Base-by-base conservation (phyloP, 1,140 invertebrate genomes). In the Ganaspis sp. region DNA sequence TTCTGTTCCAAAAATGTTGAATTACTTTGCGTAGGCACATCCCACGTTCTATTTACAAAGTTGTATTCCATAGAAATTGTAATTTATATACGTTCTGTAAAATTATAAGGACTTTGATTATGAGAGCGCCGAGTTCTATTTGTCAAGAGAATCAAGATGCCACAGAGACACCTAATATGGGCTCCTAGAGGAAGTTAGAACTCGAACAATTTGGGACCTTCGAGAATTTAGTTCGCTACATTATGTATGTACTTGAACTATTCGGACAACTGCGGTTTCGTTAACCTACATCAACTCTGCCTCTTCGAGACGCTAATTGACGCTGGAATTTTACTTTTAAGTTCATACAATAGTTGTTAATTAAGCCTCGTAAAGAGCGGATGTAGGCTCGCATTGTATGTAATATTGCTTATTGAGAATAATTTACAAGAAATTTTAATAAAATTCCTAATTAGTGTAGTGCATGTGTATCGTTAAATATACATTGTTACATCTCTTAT, bases 61-160 rank as follows among this genome's bases (percentile, higher is more conserved):
- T 17, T n/a, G 26, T 64, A 1, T 64, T 64, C 58, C 23, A 29
- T 64, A 6, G 23, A 64, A 64, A 5, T 4, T 29, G 23, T 64
- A 12, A 34, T 64, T 64, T 64, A 64, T n/a, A 29, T 6, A 17
- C 17, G 45, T 8, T 17, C 0, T n/a, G 12, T n/a, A 29, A 64
- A 64, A 64, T 64, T 34, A 29, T 64, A 64, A 64, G 29, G 5
- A 26, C 58, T 64, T 5, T 29, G 21, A 29, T 64, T 64, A n/a
- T 64, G 15, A 64, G 21, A 58, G 21, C 9, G 21, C 54, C 8
- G 21, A 23, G 54, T 26, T 15, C 15, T 23, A n/a, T 19, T 17
- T 8, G n/a, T 49, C 17, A 17, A 49, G 45, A 58, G 54, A 26
- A 23, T 58, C 54, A 45, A 45, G 42, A 45, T 26, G 12, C 54